A percentile compares a stretch with the other conserved stretches of the same genome.
Conservation (phyloP, 1,140 invertebrate species). For the Plutomurus gul region DNA sequence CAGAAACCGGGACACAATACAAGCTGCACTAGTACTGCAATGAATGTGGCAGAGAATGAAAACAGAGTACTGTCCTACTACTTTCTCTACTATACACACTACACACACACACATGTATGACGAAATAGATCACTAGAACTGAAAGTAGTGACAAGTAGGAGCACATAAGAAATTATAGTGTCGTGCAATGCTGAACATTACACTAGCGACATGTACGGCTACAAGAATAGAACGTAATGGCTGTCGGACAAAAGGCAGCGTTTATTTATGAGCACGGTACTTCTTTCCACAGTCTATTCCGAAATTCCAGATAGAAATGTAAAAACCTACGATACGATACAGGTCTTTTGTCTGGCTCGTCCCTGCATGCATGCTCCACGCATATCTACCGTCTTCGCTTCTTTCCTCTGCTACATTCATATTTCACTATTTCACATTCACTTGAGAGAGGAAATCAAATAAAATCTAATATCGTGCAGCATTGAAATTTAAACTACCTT, state of each 20-base stretch:
- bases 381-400: not conserved
- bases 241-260: conserved; percentile 14
- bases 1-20: too few relatives aligned
- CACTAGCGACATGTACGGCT: not conserved
- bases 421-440: not conserved
- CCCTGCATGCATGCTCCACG: not conserved
- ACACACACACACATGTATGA: too few relatives aligned
- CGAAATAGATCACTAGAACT: too few relatives aligned
- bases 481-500: conserved; percentile 24
- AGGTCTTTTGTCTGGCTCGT: conserved; percentile 5
- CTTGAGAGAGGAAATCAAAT: not conserved
- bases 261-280: conserved; percentile 13
- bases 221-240: not conserved
- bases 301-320: conserved; percentile 14
- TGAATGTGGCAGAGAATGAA: too few relatives aligned
- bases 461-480: not conserved
- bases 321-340: not conserved
- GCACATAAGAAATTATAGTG: too few relatives aligned
- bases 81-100: too few relatives aligned
- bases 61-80: too few relatives aligned
- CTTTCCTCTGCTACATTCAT: not conserved
- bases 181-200: not conserved
- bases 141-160: too few relatives aligned
- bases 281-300: not conserved
- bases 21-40: too few relatives aligned